Conservation (phyloP, 2,888 invertebrate species). For the Cyrtodaria siliqua region DNA sequence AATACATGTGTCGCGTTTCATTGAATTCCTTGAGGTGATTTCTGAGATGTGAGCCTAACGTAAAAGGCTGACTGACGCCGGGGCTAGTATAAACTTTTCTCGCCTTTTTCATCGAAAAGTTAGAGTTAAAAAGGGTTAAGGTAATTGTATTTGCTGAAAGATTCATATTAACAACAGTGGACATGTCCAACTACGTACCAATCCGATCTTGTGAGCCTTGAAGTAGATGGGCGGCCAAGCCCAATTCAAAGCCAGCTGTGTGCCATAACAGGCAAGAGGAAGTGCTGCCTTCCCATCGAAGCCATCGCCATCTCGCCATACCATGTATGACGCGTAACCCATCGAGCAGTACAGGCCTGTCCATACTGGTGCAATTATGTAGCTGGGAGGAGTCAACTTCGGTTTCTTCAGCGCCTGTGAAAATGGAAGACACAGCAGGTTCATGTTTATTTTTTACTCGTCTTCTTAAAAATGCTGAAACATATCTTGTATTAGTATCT, state of each 20-base stretch:
- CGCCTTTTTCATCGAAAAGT: no score
- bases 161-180: no score
- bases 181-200: no score
- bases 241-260: conserved; percentile 93
- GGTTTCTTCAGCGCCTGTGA: conserved; percentile 90
- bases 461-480: neutral
- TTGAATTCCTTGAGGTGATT: no score
- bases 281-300: conserved; percentile 88
- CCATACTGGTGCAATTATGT: conserved; percentile 93
- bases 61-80: no score
- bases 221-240: conserved; percentile 95
- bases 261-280: conserved; percentile 91
- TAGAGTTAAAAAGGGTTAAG: no score
- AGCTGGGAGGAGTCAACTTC: conserved; percentile 92
- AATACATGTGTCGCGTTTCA: no score
- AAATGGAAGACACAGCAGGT: no score
- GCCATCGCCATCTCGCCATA: conserved; percentile 92
- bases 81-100: no score
- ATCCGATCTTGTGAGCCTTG: conserved; percentile 86
- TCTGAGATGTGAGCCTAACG: no score
- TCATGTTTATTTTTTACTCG: neutral
- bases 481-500: neutral
- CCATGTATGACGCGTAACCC: conserved; percentile 94
- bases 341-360: conserved; percentile 91
- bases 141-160: no score